Base-by-base conservation (phyloP, 2,888 invertebrate genomes). In the Aspidapion aeneum region DNA sequence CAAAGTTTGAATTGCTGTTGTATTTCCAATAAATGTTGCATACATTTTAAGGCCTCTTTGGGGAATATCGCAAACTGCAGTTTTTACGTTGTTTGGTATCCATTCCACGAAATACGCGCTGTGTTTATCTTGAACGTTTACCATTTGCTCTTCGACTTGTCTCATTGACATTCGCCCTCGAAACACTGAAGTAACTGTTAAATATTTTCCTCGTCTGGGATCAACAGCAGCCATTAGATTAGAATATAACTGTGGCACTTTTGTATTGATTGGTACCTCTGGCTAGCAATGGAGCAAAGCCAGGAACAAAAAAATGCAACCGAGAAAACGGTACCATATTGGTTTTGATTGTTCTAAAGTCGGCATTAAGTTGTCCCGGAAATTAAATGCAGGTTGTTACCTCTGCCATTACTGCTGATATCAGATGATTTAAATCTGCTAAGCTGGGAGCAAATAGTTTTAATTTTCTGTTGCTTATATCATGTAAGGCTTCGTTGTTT, bases 141-240 rank as follows among this genome's bases (percentile, higher is more conserved):
- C 74, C 87, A 89, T 87, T 79, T 82, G 82, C 66, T 83, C 82
- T 66, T 84, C 81, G n/a, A n/a, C n/a, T 74, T 86, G 85, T 70
- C 84, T 85, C 75, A 85, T 86, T 1, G 85, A 86, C 82, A 87
- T 90, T 71, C 85, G 78, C 57, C 93, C 93, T 76, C 90, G 78
- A 80, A 90, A 90, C 75, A 94, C 91, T 72, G 90, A 89, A 48
- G 93, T 92, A 17, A 90, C 92, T 0, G 93, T 93, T 63, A 94
- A 83, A 80, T 93, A 94, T 63, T 72, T 75, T 18, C 93, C 93
- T 77, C 88, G 89, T 57, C 92, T 82, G 2, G 93, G 93, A 82
- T 94, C 93, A 76, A 92, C 93, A 21, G 93, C 93, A 61, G 92
- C 90, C 93, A 94, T 93, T 89, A 93, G 90, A 82, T 93, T 94